Conservation (phyloP, 2,113 vertebrate species). For the sheep (Ovis aries) region ARS-UI_Ramb_v3.0 NC_056054.1:249985001-249985500, state of each 20-base stretch:
- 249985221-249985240: background rate
- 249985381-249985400: background rate
- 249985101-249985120: background rate
- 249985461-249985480: background rate
- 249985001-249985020: background rate
- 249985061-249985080: background rate
- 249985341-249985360: background rate
- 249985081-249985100: background rate
- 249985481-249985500: background rate
- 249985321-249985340: background rate
- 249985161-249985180: fast-evolving
- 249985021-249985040: background rate
- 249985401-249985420: background rate
- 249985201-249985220: background rate
- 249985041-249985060: background rate
- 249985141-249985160: fast-evolving
- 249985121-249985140: background rate
- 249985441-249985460: background rate
- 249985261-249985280: background rate
- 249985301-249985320: background rate
- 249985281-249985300: background rate
- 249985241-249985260: background rate
- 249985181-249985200: too few species aligned
- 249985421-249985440: background rate
- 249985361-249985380: background rate